phyloP scores from a whole-genome alignment of 2,888 invertebrate species.

The Drosophila helvetica region DNA sequence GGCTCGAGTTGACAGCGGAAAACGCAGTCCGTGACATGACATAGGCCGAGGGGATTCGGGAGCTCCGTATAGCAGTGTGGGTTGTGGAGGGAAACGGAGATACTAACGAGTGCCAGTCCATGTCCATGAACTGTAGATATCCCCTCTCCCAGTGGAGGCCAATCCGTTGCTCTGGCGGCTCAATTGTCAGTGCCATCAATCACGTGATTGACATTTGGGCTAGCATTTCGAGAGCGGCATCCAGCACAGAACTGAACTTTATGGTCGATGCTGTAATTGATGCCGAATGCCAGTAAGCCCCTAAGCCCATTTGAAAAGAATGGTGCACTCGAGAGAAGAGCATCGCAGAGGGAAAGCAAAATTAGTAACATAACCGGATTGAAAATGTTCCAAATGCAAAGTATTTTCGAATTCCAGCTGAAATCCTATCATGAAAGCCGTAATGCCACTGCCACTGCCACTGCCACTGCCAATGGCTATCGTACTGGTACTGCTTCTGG shows the following conservation, averaged over 20 bases:
- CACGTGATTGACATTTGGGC: slow-evolving; percentile 69
- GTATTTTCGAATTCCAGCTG: slow-evolving; percentile 51
- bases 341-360: slow-evolving; percentile 24
- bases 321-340: slow-evolving; percentile 3
- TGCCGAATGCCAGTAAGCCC: slow-evolving; percentile 38
- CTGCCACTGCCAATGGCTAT: background rate
- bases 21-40: slow-evolving; percentile 61
- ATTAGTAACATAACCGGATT: slow-evolving; percentile 75
- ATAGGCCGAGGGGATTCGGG: slow-evolving; percentile 11
- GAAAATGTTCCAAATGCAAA: slow-evolving; percentile 66
- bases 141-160: slow-evolving; percentile 7
- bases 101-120: background rate
- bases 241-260: too few species aligned
- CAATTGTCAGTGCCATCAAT: slow-evolving; percentile 77
- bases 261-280: slow-evolving; percentile 67
- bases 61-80: background rate
- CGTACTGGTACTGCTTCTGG: slow-evolving; percentile 28
- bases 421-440: slow-evolving; percentile 16
- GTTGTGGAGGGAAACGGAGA: background rate
- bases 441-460: background rate
- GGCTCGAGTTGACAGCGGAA: slow-evolving; percentile 64
- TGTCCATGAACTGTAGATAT: background rate
- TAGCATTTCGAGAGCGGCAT: slow-evolving; percentile 40
- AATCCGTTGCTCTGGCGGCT: slow-evolving; percentile 44
- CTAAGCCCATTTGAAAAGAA: slow-evolving; percentile 6